A percentile compares a stretch with the other conserved stretches of the same genome.
phyloP scores from a whole-genome alignment of 2,113 vertebrate genomes.

The Stigmatopora nigra region DNA sequence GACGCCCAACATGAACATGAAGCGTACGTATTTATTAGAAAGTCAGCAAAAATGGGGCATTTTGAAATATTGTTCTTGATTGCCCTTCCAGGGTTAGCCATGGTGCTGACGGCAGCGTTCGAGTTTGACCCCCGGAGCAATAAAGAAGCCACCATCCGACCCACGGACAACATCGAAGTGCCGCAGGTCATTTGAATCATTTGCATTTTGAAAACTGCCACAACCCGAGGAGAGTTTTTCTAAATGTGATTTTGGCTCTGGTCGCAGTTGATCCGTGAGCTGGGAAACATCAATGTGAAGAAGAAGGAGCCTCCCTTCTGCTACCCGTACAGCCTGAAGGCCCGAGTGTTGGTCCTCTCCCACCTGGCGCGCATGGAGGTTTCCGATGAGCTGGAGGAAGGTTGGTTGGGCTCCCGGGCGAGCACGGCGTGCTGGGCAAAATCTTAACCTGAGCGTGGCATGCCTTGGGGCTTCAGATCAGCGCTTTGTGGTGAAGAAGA shows the following conservation, averaged over 20 bases:
- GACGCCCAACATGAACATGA: conserved; percentile 99
- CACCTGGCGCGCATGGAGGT: conserved; percentile 93
- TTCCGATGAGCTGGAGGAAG: conserved; percentile 90
- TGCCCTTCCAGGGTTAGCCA: conserved; percentile 76
- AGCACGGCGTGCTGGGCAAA: too few relatives aligned
- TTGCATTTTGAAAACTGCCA: too few relatives aligned
- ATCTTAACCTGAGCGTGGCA: background rate
- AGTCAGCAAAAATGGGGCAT: too few relatives aligned
- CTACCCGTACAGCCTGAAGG: conserved; percentile 95
- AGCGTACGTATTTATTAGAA: conserved; percentile 75
- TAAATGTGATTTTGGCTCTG: too few relatives aligned
- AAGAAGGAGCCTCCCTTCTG: conserved; percentile 98
- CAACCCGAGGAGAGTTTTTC: too few relatives aligned
- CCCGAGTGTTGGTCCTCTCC: conserved; percentile 85
- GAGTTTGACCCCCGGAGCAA: conserved; percentile 98
- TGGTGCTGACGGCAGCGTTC: conserved; percentile 93
- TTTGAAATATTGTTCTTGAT: too few relatives aligned
- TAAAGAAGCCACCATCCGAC: conserved; percentile 94
- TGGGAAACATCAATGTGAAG: conserved; percentile 96
- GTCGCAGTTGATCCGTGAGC: conserved; percentile 87
- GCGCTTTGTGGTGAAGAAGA: conserved; percentile 91
- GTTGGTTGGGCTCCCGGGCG: conserved; percentile 53
- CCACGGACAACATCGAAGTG: conserved; percentile 92
- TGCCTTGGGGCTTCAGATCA: conserved; percentile 77
- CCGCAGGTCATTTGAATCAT: conserved; percentile 75